These are phyloP conservation scores for Vulpes vulpes DNA, from an alignment of 2,113 vertebrate species.

Conservation along the genomic window DNA sequence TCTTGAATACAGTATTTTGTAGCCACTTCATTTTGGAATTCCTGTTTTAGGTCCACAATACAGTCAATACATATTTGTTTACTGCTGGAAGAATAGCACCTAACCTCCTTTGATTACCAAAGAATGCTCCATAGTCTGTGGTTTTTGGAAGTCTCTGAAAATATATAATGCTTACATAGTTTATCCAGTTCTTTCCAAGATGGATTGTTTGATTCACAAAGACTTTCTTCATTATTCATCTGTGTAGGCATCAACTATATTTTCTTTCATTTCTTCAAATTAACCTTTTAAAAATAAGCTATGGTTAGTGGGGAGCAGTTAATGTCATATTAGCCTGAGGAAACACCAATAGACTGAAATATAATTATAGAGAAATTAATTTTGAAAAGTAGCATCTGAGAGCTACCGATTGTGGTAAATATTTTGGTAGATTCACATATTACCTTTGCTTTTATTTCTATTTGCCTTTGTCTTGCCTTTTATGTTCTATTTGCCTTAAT, in stretches of 20 bases:
- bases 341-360: not conserved
- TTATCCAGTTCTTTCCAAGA: not conserved
- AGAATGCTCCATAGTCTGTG: not conserved
- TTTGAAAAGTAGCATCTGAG: not conserved
- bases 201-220: not conserved
- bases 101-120: not conserved
- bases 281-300: not conserved
- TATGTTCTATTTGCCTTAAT: not conserved
- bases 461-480: not conserved
- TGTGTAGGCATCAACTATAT: not conserved
- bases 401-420: not conserved
- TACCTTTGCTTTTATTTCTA: not conserved
- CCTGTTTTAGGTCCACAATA: not conserved
- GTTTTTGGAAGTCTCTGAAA: not conserved
- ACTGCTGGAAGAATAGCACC: not conserved
- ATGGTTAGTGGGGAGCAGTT: not conserved
- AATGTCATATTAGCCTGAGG: not conserved
- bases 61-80: not conserved
- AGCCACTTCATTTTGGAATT: not conserved
- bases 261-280: not conserved
- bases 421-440: not conserved
- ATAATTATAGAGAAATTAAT: slow-evolving; percentile 8
- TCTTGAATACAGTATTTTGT: not conserved
- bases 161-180: not conserved
- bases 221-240: not conserved